A percentile compares a stretch with the other conserved stretches of the same genome.
phyloP scores from a whole-genome alignment of 2,797 vertebrate genomes.

The Sphaeramia orbicularis region DNA sequence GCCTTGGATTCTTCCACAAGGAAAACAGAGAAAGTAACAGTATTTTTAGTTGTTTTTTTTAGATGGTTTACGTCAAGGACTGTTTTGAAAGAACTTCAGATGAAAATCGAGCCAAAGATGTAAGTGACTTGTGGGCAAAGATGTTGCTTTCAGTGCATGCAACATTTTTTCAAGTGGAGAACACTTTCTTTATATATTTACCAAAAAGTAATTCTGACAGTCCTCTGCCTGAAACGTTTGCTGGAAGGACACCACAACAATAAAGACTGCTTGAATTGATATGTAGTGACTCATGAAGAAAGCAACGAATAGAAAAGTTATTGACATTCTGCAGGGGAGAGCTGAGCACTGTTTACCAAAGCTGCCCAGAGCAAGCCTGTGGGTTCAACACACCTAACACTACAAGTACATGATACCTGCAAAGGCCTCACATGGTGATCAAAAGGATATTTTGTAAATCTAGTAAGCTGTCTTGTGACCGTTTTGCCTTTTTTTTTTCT shows the following conservation, averaged over 20 bases:
- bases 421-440: constrained; percentile 26
- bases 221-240: constrained; percentile 9
- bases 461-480: constrained; percentile 8
- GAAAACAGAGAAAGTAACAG: no score
- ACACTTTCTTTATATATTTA: neutral
- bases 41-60: no score
- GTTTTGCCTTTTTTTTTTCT: constrained; percentile 19
- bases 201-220: constrained; percentile 15
- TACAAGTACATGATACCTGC: constrained; percentile 41
- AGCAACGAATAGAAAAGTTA: constrained; percentile 42
- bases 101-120: constrained; percentile 1
- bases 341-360: constrained; percentile 50
- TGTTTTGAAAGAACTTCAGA: constrained; percentile 4
- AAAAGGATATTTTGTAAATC: constrained; percentile 39
- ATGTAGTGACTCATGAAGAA: constrained; percentile 40
- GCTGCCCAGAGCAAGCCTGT: constrained; percentile 57
- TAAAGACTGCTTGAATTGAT: constrained; percentile 46
- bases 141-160: neutral
- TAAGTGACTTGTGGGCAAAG: neutral
- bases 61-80: neutral
- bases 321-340: constrained; percentile 61
- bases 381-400: constrained; percentile 51
- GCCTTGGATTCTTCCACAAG: no score
- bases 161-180: neutral
- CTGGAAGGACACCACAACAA: constrained; percentile 24